These are phyloP conservation scores for Autographa gamma DNA, from an alignment of 2,888 invertebrate species.

Conservation along the genomic window DNA sequence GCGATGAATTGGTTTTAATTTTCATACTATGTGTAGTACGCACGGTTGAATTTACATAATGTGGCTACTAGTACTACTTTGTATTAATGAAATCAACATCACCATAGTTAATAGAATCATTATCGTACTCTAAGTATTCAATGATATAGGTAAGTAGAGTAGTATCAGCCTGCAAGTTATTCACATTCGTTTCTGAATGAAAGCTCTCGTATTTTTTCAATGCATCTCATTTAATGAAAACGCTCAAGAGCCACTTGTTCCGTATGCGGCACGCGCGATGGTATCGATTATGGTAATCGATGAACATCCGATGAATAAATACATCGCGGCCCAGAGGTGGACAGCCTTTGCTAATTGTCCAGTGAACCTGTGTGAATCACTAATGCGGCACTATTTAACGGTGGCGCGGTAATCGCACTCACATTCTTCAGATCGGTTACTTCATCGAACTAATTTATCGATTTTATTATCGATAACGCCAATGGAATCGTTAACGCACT, in stretches of 20 bases:
- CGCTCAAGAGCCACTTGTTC: conserved; percentile 74
- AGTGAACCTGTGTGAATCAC: conserved; percentile 86
- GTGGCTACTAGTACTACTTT: not conserved
- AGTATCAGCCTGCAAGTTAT: conserved; percentile 20
- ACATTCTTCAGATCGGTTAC: conserved; percentile 68
- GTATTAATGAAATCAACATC: not conserved
- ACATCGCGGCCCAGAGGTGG: conserved; percentile 85
- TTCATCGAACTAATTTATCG: conserved; percentile 43
- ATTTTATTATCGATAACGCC: conserved; percentile 53
- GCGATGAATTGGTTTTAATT: not conserved
- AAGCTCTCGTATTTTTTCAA: conserved; percentile 60
- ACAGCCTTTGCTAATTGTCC: conserved; percentile 89
- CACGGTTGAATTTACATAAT: too few relatives aligned
- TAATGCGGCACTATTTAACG: conserved; percentile 81
- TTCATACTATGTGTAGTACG: too few relatives aligned
- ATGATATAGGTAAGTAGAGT: conserved; percentile 1
- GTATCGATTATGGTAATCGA: conserved; percentile 88
- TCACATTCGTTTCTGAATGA: conserved; percentile 52
- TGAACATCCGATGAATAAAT: conserved; percentile 88
- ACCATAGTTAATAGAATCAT: not conserved
- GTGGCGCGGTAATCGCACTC: conserved; percentile 69
- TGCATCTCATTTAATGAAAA: conserved; percentile 80
- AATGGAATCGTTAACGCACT: conserved; percentile 12
- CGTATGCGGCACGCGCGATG: conserved; percentile 86
- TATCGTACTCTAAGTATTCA: conserved; percentile 5